A percentile compares a stretch with the other conserved stretches of the same genome.
Conservation (phyloP, 2,797 vertebrate species). For the Hydrolagus colliei region DNA sequence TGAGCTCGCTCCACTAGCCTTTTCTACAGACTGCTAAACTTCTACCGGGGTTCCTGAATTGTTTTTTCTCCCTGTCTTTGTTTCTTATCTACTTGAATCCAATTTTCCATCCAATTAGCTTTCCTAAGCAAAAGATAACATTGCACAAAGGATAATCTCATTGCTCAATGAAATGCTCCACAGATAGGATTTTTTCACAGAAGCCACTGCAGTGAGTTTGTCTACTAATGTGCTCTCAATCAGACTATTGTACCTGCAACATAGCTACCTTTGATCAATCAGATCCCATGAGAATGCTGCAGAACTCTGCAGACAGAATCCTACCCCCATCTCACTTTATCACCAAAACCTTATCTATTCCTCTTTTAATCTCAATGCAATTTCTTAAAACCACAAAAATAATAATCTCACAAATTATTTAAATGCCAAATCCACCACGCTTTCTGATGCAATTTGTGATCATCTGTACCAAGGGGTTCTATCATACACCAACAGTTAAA, state of each 20-base stretch:
- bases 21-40: background rate
- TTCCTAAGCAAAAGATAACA: background rate
- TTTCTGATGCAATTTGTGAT: too few relatives aligned
- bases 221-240: background rate
- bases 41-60: too few relatives aligned
- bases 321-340: background rate
- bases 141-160: background rate
- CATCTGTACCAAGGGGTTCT: too few relatives aligned
- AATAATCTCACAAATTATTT: too few relatives aligned
- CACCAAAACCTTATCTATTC: too few relatives aligned
- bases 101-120: background rate
- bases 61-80: background rate
- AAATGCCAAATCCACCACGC: too few relatives aligned
- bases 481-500: too few relatives aligned
- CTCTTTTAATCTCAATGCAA: too few relatives aligned
- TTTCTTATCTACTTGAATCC: background rate
- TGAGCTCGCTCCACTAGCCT: background rate
- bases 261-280: conserved; percentile 17
- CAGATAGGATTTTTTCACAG: background rate
- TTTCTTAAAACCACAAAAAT: too few relatives aligned
- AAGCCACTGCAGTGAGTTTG: conserved; percentile 11
- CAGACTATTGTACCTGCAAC: conserved; percentile 1
- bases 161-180: background rate
- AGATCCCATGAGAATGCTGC: conserved; percentile 19
- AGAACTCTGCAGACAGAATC: conserved; percentile 23